Evolutionary conservation across 2,113 vertebrate genomes (phyloP).

Genomic region (Sterrhoptilus dennistouni): DNA sequence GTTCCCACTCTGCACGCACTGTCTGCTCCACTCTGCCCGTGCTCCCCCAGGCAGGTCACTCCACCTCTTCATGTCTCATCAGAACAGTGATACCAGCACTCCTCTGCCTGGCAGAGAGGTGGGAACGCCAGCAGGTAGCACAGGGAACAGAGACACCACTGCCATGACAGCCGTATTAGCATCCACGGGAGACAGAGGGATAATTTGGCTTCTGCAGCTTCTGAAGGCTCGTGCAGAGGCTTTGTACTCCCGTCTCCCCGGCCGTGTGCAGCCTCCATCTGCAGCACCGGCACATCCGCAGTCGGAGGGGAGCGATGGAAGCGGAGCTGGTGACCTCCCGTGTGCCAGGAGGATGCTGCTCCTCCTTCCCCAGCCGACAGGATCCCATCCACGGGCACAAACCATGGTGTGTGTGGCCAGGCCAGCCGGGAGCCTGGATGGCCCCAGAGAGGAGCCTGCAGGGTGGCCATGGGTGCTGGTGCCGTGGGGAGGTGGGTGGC

Average conservation of each 20-base stretch:
- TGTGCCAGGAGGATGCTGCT: fast-evolving
- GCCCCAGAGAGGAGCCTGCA: fast-evolving
- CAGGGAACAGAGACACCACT: neutral
- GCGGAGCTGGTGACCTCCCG: neutral
- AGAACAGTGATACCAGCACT: neutral
- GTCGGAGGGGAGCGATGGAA: neutral
- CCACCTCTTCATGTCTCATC: neutral
- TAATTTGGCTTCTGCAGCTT: neutral
- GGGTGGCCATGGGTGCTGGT: fast-evolving
- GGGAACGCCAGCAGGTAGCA: neutral
- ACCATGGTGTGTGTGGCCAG: fast-evolving
- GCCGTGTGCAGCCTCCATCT: neutral
- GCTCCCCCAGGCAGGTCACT: neutral
- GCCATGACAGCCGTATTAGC: neutral
- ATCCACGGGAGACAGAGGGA: constrained; percentile 6
- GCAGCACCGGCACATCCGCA: neutral
- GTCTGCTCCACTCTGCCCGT: fast-evolving
- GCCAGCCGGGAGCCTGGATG: neutral
- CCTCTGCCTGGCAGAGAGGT: neutral
- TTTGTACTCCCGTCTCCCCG: neutral
- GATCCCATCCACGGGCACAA: neutral
- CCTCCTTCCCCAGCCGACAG: neutral
- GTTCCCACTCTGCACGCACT: fast-evolving
- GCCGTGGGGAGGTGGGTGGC: fast-evolving
- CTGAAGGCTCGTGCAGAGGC: neutral